Conservation (phyloP, 2,797 vertebrate genomes). For the Artibeus lituratus region DNA sequence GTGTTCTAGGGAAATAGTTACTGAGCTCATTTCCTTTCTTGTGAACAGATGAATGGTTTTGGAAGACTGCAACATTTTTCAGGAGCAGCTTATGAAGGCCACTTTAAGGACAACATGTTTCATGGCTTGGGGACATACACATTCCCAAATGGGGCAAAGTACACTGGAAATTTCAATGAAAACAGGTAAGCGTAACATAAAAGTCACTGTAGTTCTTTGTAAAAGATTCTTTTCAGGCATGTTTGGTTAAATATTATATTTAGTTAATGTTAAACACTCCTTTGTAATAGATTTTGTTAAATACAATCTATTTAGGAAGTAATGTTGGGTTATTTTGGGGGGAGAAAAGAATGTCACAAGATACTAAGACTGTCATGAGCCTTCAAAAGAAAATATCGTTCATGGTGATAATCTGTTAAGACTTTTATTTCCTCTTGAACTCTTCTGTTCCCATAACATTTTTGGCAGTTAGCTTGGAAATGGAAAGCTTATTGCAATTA, state of each 20-base stretch:
- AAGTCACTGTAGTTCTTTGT: conserved; percentile 17
- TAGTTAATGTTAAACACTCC: conserved; percentile 27
- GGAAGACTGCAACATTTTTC: conserved; percentile 89
- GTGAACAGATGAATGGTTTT: conserved; percentile 86
- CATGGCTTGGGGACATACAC: conserved; percentile 87
- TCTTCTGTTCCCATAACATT: not conserved
- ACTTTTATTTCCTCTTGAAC: not conserved
- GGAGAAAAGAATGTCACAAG: not conserved
- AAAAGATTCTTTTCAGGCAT: conserved; percentile 9
- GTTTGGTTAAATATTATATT: conserved; percentile 30
- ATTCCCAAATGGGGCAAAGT: conserved; percentile 86
- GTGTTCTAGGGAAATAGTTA: not conserved
- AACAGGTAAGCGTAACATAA: conserved; percentile 85
- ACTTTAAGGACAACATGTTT: conserved; percentile 90
- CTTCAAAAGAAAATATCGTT: not conserved
- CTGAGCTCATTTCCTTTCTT: conserved; percentile 40
- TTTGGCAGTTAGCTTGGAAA: not conserved
- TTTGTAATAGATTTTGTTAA: conserved; percentile 9
- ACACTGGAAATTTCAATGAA: conserved; percentile 85
- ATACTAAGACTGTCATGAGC: not conserved
- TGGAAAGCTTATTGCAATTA: not conserved
- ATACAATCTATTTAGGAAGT: not conserved
- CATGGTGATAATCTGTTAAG: not conserved
- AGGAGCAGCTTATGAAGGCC: conserved; percentile 88
- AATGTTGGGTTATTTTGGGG: not conserved